Evolutionary conservation across 2,888 invertebrate species (phyloP), one percentile per base, ranked within the genome.

Genomic region (Pristionchus fissidentatus): DNA sequence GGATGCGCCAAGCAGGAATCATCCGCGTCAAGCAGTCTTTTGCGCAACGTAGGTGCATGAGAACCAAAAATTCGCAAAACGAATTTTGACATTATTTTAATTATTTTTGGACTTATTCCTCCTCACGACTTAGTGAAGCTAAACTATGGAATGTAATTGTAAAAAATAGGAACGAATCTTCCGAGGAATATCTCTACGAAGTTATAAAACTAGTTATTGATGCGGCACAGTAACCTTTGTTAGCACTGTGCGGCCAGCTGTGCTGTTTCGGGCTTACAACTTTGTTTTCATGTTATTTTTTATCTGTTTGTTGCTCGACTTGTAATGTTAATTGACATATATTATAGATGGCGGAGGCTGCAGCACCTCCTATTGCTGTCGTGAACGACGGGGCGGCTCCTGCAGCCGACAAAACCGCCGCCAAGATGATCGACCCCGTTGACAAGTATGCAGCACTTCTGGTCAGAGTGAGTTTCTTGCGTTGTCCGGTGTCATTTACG

Each of bases 401-500:
- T 29, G 73, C 41, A 1, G 46, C 22, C 32, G 46, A 46, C 26
- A 15, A 55, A 19, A 22, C 49, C 10, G 52, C 79, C 15, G 79
- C 15, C 57, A 81, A 49, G 62, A 22, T 62, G n/a, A 57, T 90
- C 84, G 90, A 90, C 52, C 90, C 90, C 1, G 70, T 90, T 84
- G 90, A 90, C 86, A 88, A 84, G 84, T 90, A 89, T 80, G 86
- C 88, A 15, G 90, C 89, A 26, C 83, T 90, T 7, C 87, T 88
- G 70, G 90, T 90, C 84, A 85, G 90, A 82, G 90, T 90, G 78
- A 84, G 89, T 80, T 78, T 43, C 43, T 84, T 81, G n/a, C n/a
- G n/a, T n/a, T n/a, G n/a, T n/a, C n/a, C n/a, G n/a, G n/a, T n/a
- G n/a, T n/a, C n/a, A n/a, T n/a, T n/a, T n/a, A n/a, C 13, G 15